Percentiles rank a stretch among this genome's conserved stretches.
Evolutionary conservation across 2,113 vertebrate genomes (phyloP).

Genomic region (Mustela nigripes): DNA sequence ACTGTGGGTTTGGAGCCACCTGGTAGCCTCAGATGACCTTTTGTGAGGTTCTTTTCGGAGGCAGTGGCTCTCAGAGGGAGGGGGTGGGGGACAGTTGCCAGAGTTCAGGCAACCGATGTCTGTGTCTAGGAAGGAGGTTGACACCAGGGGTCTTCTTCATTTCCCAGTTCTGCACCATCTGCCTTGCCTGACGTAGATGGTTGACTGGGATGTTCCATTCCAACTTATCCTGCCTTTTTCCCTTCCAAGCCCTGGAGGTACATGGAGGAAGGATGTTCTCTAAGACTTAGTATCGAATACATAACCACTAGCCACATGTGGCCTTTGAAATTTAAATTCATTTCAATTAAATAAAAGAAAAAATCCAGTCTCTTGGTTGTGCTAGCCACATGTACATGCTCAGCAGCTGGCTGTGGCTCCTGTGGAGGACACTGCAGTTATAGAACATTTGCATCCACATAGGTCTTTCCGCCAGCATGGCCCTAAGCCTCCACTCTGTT

Average conservation of each 20-base stretch:
- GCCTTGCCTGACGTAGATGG: conserved; percentile 63
- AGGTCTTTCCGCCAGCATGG: not conserved
- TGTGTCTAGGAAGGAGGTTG: conserved; percentile 74
- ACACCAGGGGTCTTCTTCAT: conserved; percentile 51
- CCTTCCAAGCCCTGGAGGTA: conserved; percentile 19
- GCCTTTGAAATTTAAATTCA: not conserved
- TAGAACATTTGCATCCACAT: too few species aligned
- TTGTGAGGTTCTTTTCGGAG: conserved; percentile 58
- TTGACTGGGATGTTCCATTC: conserved; percentile 19
- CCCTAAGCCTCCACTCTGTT: not conserved
- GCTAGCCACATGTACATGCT: not conserved
- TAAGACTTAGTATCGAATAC: not conserved
- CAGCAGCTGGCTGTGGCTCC: not conserved
- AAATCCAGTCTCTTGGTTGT: not conserved
- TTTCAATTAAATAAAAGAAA: conserved; percentile 19
- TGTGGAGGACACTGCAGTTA: not conserved
- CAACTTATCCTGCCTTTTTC: conserved; percentile 33
- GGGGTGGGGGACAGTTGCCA: conserved; percentile 33
- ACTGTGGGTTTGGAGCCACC: conserved; percentile 66
- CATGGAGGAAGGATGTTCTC: conserved; percentile 35
- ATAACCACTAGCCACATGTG: not conserved
- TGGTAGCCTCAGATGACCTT: conserved; percentile 79
- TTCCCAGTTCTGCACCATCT: conserved; percentile 71
- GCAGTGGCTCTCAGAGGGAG: not conserved
- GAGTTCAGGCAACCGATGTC: conserved; percentile 67